A percentile compares a stretch with the other conserved stretches of the same genome.
These are phyloP conservation scores for Baronia brevicornis DNA, from an alignment of 2,888 invertebrate genomes.

Conservation along the genomic window DNA sequence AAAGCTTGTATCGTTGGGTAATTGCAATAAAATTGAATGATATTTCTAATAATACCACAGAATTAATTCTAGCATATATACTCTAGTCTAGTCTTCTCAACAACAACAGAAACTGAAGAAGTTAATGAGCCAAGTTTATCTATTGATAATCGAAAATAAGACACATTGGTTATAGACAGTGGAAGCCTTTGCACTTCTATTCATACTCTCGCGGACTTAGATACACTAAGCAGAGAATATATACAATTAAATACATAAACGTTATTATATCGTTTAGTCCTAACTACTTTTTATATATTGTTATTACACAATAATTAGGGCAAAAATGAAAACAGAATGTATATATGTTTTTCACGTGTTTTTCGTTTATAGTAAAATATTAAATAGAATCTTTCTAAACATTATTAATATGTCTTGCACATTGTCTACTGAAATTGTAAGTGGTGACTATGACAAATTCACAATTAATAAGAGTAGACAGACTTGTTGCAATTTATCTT, in stretches of 20 bases:
- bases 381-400: too few relatives aligned
- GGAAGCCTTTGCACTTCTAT: slow-evolving; percentile 22
- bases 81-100: slow-evolving; percentile 19
- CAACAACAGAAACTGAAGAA: slow-evolving; percentile 33
- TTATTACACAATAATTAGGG: slow-evolving; percentile 1
- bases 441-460: slow-evolving; percentile 28
- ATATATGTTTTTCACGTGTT: too few relatives aligned
- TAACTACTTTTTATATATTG: slow-evolving; percentile 6
- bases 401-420: too few relatives aligned
- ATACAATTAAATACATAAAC: too few relatives aligned
- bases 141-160: too few relatives aligned
- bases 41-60: slow-evolving; percentile 16
- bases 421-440: slow-evolving; percentile 7
- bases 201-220: slow-evolving; percentile 22
- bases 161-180: too few relatives aligned
- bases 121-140: slow-evolving; percentile 36
- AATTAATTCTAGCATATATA: slow-evolving; percentile 23
- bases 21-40: slow-evolving; percentile 26
- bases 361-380: too few relatives aligned
- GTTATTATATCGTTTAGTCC: too few relatives aligned
- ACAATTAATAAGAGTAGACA: slow-evolving; percentile 34
- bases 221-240: too few relatives aligned
- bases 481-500: slow-evolving; percentile 34
- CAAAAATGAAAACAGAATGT: too few relatives aligned
- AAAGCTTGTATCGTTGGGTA: slow-evolving; percentile 30